Evolutionary conservation across 1,140 invertebrate species (phyloP).

Genomic region (Pseudomyrmex gracilis): DNA sequence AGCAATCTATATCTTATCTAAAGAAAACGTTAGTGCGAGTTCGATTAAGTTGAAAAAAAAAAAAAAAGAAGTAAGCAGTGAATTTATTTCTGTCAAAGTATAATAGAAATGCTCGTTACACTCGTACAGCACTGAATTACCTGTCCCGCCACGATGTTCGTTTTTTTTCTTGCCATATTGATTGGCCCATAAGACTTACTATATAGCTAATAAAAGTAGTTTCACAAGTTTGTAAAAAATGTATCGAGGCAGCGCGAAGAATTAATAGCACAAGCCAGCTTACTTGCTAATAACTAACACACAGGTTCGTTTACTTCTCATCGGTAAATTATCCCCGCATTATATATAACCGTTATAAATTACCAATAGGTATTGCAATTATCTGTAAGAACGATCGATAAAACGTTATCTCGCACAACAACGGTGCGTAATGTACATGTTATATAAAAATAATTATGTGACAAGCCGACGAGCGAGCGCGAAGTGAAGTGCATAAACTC

Average conservation of each 20-base stretch:
- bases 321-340: constrained; percentile 47
- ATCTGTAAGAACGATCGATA: constrained; percentile 52
- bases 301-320: constrained; percentile 57
- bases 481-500: constrained; percentile 24
- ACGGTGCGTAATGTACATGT: constrained; percentile 4
- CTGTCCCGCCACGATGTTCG: constrained; percentile 24
- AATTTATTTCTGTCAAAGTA: constrained; percentile 47
- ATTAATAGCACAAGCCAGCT: constrained; percentile 48
- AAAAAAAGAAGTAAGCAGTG: constrained; percentile 1
- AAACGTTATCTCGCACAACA: constrained; percentile 18
- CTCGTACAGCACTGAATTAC: constrained; percentile 56
- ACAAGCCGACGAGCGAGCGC: constrained; percentile 21
- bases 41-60: constrained; percentile 10
- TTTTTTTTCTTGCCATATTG: constrained; percentile 39
- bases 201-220: constrained; percentile 33
- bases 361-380: constrained; percentile 44
- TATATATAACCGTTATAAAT: constrained; percentile 53
- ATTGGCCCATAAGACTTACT: constrained; percentile 45
- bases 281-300: constrained; percentile 55
- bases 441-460: constrained; percentile 11
- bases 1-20: neutral
- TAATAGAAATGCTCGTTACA: constrained; percentile 45
- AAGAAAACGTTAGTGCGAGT: constrained; percentile 21
- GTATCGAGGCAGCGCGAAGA: constrained; percentile 37
- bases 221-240: constrained; percentile 42